These are phyloP conservation scores for Athetis lepigone DNA, from an alignment of 2,888 invertebrate species.

Conservation along the genomic window DNA sequence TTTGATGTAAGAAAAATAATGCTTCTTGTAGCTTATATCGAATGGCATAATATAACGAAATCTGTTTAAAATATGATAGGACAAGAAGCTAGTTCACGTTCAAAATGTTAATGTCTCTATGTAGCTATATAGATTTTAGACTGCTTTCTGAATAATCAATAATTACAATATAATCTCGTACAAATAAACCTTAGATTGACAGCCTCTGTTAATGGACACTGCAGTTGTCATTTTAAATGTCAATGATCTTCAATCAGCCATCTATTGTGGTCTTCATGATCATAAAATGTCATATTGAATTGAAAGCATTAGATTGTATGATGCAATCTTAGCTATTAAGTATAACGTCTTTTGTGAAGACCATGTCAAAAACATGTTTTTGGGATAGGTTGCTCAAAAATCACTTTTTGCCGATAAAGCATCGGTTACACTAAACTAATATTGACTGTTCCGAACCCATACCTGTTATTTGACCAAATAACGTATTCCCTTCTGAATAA, in stretches of 20 bases:
- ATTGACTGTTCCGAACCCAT: slow-evolving; percentile 10
- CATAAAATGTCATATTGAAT: neutral
- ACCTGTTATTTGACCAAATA: slow-evolving; percentile 9
- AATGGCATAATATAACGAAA: too few species aligned
- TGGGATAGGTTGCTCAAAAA: neutral
- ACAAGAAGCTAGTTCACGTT: too few species aligned
- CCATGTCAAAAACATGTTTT: neutral
- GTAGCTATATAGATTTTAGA: too few species aligned
- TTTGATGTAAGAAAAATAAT: too few species aligned
- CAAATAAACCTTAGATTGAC: neutral
- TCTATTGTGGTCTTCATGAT: neutral
- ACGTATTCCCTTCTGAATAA: slow-evolving; percentile 5
- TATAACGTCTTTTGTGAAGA: neutral
- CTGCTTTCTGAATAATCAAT: too few species aligned
- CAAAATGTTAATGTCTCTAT: too few species aligned
- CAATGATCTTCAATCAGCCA: neutral
- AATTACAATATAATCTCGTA: neutral
- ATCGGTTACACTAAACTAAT: neutral
- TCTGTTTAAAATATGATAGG: too few species aligned
- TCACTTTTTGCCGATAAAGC: slow-evolving; percentile 1
- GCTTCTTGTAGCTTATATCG: too few species aligned
- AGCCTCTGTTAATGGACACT: neutral
- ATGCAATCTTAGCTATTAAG: neutral
- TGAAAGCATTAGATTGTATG: neutral
- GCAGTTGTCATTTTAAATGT: slow-evolving; percentile 12